phyloP scores from a whole-genome alignment of 2,888 invertebrate genomes.

The Fabriciana adippe region DNA sequence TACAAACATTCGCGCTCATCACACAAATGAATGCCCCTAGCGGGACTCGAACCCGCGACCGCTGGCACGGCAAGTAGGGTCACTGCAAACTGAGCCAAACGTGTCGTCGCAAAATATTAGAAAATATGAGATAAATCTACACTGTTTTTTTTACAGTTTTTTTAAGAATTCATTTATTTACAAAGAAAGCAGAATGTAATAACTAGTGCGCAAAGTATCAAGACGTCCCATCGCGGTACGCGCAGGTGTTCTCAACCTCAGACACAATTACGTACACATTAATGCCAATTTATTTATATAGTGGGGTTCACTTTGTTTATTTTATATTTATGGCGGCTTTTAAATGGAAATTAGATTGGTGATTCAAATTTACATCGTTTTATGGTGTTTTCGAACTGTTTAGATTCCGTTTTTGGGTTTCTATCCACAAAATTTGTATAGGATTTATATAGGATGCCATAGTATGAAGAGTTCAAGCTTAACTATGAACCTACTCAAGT shows the following conservation, averaged over 20 bases:
- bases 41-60: too few relatives aligned
- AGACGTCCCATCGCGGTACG: slow-evolving; percentile 45
- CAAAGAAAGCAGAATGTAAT: not conserved
- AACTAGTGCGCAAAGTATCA: slow-evolving; percentile 49
- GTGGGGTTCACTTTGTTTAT: slow-evolving; percentile 49
- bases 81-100: too few relatives aligned
- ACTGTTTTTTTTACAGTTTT: too few relatives aligned
- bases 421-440: not conserved
- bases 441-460: too few relatives aligned
- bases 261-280: slow-evolving; percentile 63
- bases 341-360: slow-evolving; percentile 28
- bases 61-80: too few relatives aligned
- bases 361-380: slow-evolving; percentile 2
- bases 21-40: too few relatives aligned
- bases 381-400: not conserved
- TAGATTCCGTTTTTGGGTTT: not conserved
- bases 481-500: too few relatives aligned
- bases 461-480: too few relatives aligned
- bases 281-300: slow-evolving; percentile 55
- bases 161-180: not conserved
- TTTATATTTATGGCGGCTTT: slow-evolving; percentile 31
- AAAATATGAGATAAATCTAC: too few relatives aligned
- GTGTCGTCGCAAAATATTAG: too few relatives aligned
- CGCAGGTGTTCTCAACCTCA: slow-evolving; percentile 49
- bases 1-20: too few relatives aligned